Base-by-base conservation (phyloP, 2,113 vertebrate genomes). In the Seriola dumerili region DNA sequence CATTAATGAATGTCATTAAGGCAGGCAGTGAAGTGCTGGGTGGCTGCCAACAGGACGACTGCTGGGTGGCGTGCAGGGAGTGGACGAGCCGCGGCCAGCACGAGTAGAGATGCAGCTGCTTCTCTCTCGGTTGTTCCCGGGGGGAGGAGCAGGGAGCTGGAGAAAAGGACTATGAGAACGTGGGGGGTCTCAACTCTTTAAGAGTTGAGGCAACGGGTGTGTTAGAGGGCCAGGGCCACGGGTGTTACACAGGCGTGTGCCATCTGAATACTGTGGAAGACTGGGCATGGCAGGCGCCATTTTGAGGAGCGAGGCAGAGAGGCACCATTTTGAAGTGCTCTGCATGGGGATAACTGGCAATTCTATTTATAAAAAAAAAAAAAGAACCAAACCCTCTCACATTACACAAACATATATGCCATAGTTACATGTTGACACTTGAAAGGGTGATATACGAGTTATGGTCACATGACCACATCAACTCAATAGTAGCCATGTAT, bases 1-100 rank as follows among this genome's bases (percentile, higher is more conserved):
- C 67, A 54, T 90, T 89, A 90, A 89, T 84, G 78, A 80, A 82
- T 21, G 83, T 85, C 88, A 92, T 88, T 86, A 88, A 83, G 80
- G 61, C 79, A 46, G 85, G 72, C 73, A 52, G 66, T 32, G 63
- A n/a, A 74, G 85, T 9, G 79, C 84, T 92, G 89, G 86, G 83
- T 29, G 85, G 78, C 67, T 88, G 89, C 91, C 87, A 91, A 77
- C 74, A 70, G 78, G 81, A 78, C 48, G 59, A 62, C 79, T 83
- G 86, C 69, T 62, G 76, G 84, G 81, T 67, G 85, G 82, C 58
- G n/a, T 9, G 55, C 5, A 42, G 68, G 54, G 77, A 61, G 71
- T 67, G 52, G 83, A 59, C 52, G 67, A 76, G 44, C 46, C 32
- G 12, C 14, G 69, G 69, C 58, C 72, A 11, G 57, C 2, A 3